Evolutionary conservation across 2,113 vertebrate species (phyloP).

Genomic region (Cricetomys ansorgei): DNA sequence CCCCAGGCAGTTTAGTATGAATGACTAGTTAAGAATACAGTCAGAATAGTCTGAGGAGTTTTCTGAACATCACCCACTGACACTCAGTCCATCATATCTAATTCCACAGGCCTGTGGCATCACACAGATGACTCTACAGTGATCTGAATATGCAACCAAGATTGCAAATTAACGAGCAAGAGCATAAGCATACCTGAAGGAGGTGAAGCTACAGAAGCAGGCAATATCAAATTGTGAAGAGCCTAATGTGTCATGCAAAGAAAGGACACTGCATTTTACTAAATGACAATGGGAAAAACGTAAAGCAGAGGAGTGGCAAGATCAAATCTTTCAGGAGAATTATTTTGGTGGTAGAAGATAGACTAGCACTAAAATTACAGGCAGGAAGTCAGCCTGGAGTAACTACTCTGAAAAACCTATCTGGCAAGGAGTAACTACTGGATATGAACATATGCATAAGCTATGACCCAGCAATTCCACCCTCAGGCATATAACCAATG

Average conservation of each 20-base stretch:
- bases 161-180: constrained; percentile 36
- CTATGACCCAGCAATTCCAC: not conserved
- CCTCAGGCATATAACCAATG: not conserved
- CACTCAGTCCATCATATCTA: constrained; percentile 29
- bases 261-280: constrained; percentile 35
- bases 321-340: not conserved
- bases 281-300: constrained; percentile 27
- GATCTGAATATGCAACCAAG: constrained; percentile 28
- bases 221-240: constrained; percentile 39
- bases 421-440: constrained; percentile 34
- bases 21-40: not conserved
- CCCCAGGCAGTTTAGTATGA: not conserved
- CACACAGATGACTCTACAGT: constrained; percentile 40
- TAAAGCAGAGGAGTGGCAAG: constrained; percentile 33
- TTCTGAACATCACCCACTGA: not conserved
- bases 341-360: not conserved
- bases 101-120: not conserved
- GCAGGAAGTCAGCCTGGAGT: constrained; percentile 4
- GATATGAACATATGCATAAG: not conserved
- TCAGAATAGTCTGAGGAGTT: not conserved
- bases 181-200: not conserved
- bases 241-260: constrained; percentile 34
- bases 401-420: not conserved
- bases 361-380: not conserved
- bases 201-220: constrained; percentile 50